phyloP scores from a whole-genome alignment of 2,888 invertebrate genomes.

The Bellardia bayeri region DNA sequence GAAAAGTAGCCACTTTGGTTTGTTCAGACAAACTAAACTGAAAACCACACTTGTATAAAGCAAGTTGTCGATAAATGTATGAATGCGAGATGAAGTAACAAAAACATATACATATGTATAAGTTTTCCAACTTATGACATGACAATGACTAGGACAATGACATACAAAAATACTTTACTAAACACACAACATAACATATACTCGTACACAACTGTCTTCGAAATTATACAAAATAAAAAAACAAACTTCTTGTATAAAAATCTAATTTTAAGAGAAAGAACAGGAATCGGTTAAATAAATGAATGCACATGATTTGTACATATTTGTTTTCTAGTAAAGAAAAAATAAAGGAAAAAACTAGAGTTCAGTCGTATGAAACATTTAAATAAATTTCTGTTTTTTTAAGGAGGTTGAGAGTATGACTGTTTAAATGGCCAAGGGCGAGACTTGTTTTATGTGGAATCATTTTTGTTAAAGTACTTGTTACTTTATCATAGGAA shows the following conservation, averaged over 20 bases:
- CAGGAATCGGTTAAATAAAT: conserved; percentile 54
- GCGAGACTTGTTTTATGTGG: conserved; percentile 51
- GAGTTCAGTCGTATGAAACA: conserved; percentile 51
- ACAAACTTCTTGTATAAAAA: conserved; percentile 53
- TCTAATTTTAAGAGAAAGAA: conserved; percentile 27
- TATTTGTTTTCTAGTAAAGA: not conserved
- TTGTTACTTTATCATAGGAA: conserved; percentile 18
- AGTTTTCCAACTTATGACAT: conserved; percentile 63
- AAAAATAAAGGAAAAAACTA: conserved; percentile 21
- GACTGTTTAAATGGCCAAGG: conserved; percentile 29
- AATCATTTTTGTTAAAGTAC: not conserved
- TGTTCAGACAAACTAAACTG: conserved; percentile 25
- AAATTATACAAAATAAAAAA: conserved; percentile 12
- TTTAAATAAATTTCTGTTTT: conserved; percentile 23
- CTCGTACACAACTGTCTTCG: not conserved
- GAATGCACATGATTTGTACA: conserved; percentile 53
- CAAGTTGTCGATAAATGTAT: conserved; percentile 65
- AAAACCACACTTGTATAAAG: conserved; percentile 53
- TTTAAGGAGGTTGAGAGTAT: not conserved
- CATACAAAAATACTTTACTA: conserved; percentile 44
- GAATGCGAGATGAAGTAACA: conserved; percentile 19
- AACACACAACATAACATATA: conserved; percentile 4
- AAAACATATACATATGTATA: conserved; percentile 30
- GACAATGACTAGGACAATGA: conserved; percentile 64
- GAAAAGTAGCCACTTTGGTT: conserved; percentile 18